Percentiles rank a stretch among this genome's conserved stretches.
Evolutionary conservation across 1,140 invertebrate species (phyloP).

Genomic region (Steinernema khuongi): DNA sequence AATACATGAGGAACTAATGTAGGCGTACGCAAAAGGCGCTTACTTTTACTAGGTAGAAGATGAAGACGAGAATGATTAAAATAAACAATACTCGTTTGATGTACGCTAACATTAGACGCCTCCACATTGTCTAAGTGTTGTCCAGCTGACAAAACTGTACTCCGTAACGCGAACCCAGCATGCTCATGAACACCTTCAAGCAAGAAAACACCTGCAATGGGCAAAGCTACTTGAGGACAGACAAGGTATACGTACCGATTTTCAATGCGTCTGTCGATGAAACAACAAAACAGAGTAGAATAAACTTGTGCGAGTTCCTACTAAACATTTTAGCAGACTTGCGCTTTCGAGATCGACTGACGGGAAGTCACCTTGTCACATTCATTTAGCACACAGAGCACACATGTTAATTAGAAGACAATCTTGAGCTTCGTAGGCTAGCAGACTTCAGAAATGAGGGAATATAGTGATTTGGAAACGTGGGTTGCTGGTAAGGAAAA

Average conservation of each 20-base stretch:
- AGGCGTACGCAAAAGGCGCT: background rate
- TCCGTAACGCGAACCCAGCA: background rate
- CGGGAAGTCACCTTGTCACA: no score
- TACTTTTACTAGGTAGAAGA: background rate
- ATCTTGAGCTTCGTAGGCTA: no score
- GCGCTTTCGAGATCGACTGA: no score
- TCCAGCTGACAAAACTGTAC: background rate
- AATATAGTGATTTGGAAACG: no score
- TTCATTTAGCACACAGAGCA: no score
- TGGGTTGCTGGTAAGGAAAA: no score
- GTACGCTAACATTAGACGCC: background rate
- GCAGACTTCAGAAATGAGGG: no score
- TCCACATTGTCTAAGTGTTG: background rate
- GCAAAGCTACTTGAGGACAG: no score
- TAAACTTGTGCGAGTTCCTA: no score
- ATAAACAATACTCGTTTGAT: slow-evolving; percentile 3
- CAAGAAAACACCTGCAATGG: background rate
- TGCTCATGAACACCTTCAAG: background rate
- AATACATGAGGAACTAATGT: background rate
- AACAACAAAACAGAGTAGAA: background rate
- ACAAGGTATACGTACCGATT: background rate
- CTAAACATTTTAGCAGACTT: no score
- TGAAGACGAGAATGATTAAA: background rate
- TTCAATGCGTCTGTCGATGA: background rate
- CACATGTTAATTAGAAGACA: no score